Conservation (phyloP, 2,888 invertebrate species). For the Latrodectus elegans region DNA sequence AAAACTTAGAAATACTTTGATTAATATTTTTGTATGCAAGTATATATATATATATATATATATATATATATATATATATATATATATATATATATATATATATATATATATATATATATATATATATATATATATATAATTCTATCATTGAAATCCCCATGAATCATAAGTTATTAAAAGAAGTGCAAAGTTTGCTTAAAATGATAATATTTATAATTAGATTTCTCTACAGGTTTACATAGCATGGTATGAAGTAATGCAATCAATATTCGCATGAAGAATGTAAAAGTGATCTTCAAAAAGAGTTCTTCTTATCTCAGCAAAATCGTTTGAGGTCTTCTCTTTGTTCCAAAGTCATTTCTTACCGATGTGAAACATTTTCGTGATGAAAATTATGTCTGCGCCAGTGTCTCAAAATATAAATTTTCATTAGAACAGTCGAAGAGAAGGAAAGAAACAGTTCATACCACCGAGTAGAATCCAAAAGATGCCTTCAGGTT, state of each 20-base stretch:
- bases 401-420: slow-evolving; percentile 2
- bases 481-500: slow-evolving; percentile 38
- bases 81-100: slow-evolving; percentile 6
- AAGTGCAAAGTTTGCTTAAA: too few relatives aligned
- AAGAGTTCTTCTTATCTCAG: background rate
- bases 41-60: slow-evolving; percentile 22
- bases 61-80: slow-evolving; percentile 21
- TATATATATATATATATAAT: background rate
- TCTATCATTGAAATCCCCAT: too few relatives aligned
- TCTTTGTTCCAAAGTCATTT: background rate
- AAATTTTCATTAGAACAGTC: slow-evolving; percentile 24
- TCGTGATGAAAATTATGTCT: background rate
- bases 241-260: too few relatives aligned
- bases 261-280: too few relatives aligned
- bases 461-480: slow-evolving; percentile 14
- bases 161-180: too few relatives aligned
- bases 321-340: background rate
- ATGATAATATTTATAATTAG: too few relatives aligned
- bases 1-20: slow-evolving; percentile 1
- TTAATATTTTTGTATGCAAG: slow-evolving; percentile 6
- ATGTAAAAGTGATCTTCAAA: too few relatives aligned
- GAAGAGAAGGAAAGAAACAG: slow-evolving; percentile 13
- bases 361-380: background rate
- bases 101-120: slow-evolving; percentile 23
- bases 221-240: too few relatives aligned